A percentile compares a stretch with the other conserved stretches of the same genome.
phyloP scores from a whole-genome alignment of 2,888 invertebrate genomes.

The Trisateles emortualis region DNA sequence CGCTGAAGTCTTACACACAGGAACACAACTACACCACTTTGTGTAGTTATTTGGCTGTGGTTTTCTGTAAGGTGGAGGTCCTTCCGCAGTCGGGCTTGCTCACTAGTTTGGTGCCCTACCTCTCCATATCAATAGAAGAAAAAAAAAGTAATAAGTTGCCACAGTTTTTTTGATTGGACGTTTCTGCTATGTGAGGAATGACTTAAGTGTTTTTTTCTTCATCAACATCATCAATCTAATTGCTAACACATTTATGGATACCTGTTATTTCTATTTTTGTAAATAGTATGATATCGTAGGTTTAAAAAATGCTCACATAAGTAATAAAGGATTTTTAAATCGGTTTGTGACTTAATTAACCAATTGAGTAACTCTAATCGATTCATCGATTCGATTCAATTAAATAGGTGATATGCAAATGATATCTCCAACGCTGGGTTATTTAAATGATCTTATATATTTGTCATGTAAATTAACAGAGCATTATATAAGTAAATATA shows the following conservation, averaged over 20 bases:
- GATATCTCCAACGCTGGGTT: conserved; percentile 2
- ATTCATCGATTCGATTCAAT: conserved; percentile 15
- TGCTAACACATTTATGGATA: neutral
- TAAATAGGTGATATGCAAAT: conserved; percentile 13
- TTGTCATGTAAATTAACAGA: neutral
- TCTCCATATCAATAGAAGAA: too few relatives aligned
- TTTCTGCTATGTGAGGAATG: neutral
- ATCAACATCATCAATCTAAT: neutral
- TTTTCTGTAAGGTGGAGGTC: too few relatives aligned
- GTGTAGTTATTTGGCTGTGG: too few relatives aligned
- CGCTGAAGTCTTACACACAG: too few relatives aligned
- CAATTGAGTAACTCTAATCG: conserved; percentile 28
- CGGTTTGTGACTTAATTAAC: conserved; percentile 15
- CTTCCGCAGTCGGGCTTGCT: too few relatives aligned
- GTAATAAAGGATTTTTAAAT: conserved; percentile 11
- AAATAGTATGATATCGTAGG: conserved; percentile 2
- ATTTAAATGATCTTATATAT: neutral
- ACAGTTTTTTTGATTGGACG: too few relatives aligned
- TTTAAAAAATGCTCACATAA: neutral
- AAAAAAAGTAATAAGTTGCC: too few relatives aligned
- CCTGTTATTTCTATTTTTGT: neutral
- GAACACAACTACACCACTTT: too few relatives aligned
- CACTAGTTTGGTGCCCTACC: too few relatives aligned
- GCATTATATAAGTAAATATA: too few relatives aligned
- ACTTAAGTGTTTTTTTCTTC: neutral